Conservation (phyloP, 2,113 vertebrate genomes). For the Desmodus rotundus region DNA sequence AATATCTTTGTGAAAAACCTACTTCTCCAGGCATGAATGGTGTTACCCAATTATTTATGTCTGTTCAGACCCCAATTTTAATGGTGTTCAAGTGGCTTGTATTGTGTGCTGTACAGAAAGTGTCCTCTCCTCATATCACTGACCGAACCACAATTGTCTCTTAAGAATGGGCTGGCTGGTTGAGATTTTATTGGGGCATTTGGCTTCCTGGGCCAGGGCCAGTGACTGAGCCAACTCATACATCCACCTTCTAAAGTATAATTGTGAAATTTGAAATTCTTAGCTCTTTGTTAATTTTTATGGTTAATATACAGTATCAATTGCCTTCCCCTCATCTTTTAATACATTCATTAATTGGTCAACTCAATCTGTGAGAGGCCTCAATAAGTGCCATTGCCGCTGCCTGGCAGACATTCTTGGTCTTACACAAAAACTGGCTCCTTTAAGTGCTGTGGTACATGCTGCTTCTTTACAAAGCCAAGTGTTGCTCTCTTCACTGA, state of each 20-base stretch:
- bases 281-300: slow-evolving; percentile 13
- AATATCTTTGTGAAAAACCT: slow-evolving; percentile 40
- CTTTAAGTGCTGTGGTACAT: not conserved
- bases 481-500: not conserved
- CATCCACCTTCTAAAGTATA: not conserved
- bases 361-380: not conserved
- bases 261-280: slow-evolving; percentile 12
- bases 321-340: not conserved
- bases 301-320: not conserved
- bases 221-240: not conserved
- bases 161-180: not conserved
- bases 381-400: not conserved
- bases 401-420: not conserved
- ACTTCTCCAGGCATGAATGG: slow-evolving; percentile 14
- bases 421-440: not conserved
- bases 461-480: not conserved
- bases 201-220: not conserved
- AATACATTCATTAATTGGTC: not conserved
- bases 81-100: not conserved
- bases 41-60: not conserved
- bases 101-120: not conserved
- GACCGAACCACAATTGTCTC: not conserved
- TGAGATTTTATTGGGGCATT: not conserved
- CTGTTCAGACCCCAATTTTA: not conserved
- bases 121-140: not conserved